These are phyloP conservation scores for Leguminivora glycinivorella DNA, from an alignment of 1,140 invertebrate species.

Conservation along the genomic window DNA sequence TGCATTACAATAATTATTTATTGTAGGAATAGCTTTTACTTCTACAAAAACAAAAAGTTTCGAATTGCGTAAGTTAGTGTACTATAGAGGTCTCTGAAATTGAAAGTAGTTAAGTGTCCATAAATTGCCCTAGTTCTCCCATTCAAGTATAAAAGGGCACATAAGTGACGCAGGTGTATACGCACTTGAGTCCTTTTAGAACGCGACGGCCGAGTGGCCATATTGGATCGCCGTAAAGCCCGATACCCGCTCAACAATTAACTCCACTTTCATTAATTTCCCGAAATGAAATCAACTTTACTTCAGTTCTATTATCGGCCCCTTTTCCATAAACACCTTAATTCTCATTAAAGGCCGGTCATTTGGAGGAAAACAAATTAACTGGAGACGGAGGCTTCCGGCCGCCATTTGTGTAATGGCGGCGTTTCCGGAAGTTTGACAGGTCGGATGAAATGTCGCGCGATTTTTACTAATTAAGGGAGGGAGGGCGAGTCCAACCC, in stretches of 20 bases:
- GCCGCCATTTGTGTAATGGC: constrained; percentile 54
- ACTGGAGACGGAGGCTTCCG: constrained; percentile 53
- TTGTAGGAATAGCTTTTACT: no score
- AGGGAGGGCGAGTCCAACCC: constrained; percentile 43
- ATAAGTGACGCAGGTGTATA: neutral
- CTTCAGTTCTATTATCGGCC: constrained; percentile 50
- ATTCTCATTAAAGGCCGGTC: constrained; percentile 70
- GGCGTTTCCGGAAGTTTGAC: constrained; percentile 58
- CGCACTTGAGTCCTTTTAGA: neutral
- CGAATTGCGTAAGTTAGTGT: neutral
- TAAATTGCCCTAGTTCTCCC: neutral
- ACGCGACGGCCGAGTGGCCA: neutral
- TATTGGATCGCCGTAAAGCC: constrained; percentile 36
- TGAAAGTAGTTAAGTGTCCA: constrained; percentile 18
- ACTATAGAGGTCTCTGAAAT: neutral
- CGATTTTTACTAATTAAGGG: constrained; percentile 73
- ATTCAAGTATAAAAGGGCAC: neutral
- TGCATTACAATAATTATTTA: no score
- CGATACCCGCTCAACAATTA: constrained; percentile 37
- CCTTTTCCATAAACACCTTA: constrained; percentile 71
- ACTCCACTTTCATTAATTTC: constrained; percentile 51
- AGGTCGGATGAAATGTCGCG: constrained; percentile 68
- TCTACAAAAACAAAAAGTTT: neutral
- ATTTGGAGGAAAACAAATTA: constrained; percentile 71
- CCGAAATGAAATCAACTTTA: constrained; percentile 61